phyloP scores from a whole-genome alignment of 1,140 invertebrate species.

The Stegodyphus dumicola region DNA sequence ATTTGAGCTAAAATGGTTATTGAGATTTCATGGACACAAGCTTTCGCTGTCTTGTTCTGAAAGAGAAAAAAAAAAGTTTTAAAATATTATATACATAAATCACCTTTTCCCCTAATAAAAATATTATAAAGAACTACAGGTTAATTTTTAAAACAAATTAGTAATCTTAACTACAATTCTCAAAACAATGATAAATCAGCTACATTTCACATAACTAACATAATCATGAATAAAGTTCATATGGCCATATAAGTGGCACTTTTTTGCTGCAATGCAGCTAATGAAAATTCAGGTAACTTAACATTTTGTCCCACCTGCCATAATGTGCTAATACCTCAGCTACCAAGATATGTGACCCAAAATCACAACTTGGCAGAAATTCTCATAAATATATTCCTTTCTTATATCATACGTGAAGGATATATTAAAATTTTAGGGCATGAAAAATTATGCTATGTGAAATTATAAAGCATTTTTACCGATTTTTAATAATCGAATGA shows the following conservation, averaged over 20 bases:
- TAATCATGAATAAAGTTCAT: not conserved
- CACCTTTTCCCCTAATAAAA: not conserved
- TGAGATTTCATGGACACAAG: conserved; percentile 87
- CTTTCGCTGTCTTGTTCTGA: conserved; percentile 83
- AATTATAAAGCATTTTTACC: too few species aligned
- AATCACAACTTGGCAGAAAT: too few species aligned
- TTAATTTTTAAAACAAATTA: not conserved
- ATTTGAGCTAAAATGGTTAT: conserved; percentile 72
- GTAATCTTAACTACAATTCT: not conserved
- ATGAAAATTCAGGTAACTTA: too few species aligned
- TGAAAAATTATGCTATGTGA: too few species aligned
- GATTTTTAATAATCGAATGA: too few species aligned
- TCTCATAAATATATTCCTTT: too few species aligned
- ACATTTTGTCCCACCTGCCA: too few species aligned
- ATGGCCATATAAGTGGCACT: not conserved
- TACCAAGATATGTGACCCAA: too few species aligned
- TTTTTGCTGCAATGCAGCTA: too few species aligned
- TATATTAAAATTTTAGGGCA: too few species aligned
- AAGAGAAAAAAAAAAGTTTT: conserved; percentile 59
- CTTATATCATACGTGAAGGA: too few species aligned
- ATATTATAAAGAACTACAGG: not conserved
- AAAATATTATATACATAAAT: not conserved
- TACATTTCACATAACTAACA: not conserved
- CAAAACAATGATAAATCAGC: not conserved
- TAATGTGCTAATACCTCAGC: too few species aligned